Conservation (phyloP, 2,797 vertebrate genomes). For the Pristis pectinata region DNA sequence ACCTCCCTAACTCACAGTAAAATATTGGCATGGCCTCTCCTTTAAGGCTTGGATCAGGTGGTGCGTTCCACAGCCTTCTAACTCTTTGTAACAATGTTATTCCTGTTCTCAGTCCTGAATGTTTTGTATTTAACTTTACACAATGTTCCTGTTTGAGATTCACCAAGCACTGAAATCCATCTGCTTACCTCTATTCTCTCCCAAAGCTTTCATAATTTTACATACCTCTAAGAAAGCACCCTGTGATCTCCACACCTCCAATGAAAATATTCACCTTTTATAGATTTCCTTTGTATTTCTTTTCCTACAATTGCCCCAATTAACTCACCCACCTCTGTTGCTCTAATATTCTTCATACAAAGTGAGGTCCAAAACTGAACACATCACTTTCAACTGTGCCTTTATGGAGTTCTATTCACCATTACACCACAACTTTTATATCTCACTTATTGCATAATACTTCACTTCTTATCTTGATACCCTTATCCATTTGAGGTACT, state of each 20-base stretch:
- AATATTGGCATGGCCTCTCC: not conserved
- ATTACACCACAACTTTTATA: not conserved
- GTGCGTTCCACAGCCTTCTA: not conserved
- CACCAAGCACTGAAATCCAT: not conserved
- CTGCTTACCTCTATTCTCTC: not conserved
- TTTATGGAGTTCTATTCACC: not conserved
- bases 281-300: not conserved
- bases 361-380: not conserved
- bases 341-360: too few relatives aligned
- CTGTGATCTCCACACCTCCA: not conserved
- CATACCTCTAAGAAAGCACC: not conserved
- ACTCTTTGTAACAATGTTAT: not conserved
- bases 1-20: not conserved
- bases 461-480: not conserved
- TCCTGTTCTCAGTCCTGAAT: not conserved
- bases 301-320: not conserved
- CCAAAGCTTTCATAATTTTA: not conserved
- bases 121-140: not conserved
- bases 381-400: not conserved
- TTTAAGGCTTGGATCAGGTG: not conserved
- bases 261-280: not conserved
- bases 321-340: not conserved
- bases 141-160: not conserved
- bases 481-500: not conserved
- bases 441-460: not conserved